phyloP scores from a whole-genome alignment of 2,113 vertebrate genomes.

The Heloderma charlesbogerti region DNA sequence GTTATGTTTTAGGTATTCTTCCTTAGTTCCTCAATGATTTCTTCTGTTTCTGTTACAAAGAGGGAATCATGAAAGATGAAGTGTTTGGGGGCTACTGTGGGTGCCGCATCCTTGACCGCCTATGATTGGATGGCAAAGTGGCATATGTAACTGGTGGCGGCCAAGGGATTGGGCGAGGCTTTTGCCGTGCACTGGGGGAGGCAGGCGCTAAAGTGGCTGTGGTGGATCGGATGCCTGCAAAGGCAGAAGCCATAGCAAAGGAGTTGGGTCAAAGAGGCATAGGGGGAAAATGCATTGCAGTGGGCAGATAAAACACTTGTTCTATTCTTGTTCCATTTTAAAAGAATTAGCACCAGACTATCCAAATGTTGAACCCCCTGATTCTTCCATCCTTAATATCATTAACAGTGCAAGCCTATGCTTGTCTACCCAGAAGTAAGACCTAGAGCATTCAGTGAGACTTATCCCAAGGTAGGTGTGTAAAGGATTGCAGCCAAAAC shows the following conservation, averaged over 20 bases:
- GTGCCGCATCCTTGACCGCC: conserved; percentile 75
- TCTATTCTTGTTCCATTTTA: accelerated
- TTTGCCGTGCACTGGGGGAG: conserved; percentile 82
- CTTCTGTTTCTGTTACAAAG: conserved; percentile 25
- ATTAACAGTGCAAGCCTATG: background rate
- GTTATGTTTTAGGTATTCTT: background rate
- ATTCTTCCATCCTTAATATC: background rate
- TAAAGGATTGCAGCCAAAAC: background rate
- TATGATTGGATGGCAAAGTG: conserved; percentile 79
- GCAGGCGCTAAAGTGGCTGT: conserved; percentile 82
- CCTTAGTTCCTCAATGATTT: background rate
- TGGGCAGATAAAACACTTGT: background rate
- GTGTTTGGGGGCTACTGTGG: conserved; percentile 77
- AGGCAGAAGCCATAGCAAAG: conserved; percentile 74
- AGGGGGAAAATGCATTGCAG: accelerated
- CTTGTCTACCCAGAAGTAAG: background rate
- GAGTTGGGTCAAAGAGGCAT: conserved; percentile 85
- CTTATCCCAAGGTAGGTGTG: too few relatives aligned
- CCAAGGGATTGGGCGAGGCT: conserved; percentile 84
- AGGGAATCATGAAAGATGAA: conserved; percentile 65
- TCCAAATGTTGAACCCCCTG: background rate
- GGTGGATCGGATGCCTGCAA: conserved; percentile 78
- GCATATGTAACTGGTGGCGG: conserved; percentile 81
- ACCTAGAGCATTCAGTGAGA: too few relatives aligned
- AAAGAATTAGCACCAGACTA: accelerated